Conservation (phyloP, 2,113 vertebrate genomes). For the Hemiprocne comata region DNA sequence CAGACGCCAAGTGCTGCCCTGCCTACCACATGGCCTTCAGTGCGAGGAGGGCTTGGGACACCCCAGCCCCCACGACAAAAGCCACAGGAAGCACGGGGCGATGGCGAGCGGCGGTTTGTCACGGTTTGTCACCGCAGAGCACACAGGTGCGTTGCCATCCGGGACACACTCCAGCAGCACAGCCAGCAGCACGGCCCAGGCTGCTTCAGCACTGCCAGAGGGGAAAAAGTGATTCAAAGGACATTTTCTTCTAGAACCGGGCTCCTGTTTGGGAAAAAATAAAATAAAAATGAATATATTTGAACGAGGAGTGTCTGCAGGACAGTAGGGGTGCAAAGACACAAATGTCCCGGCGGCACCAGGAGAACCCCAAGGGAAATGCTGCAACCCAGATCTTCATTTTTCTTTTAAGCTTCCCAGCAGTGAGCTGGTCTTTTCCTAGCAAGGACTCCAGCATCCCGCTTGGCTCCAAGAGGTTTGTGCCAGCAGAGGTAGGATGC, state of each 20-base stretch:
- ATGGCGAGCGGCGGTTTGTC: neutral
- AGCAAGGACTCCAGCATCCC: neutral
- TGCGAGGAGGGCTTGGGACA: fast-evolving
- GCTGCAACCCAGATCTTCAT: neutral
- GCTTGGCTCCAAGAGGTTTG: neutral
- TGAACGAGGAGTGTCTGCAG: neutral
- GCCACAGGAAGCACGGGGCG: neutral
- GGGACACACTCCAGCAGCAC: fast-evolving
- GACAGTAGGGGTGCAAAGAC: neutral
- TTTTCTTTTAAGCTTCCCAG: neutral
- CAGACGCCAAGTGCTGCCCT: neutral
- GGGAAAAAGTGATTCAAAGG: neutral
- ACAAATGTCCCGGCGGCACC: fast-evolving
- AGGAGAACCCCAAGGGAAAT: neutral
- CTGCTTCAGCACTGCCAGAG: neutral
- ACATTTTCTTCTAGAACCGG: neutral
- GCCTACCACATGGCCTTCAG: neutral
- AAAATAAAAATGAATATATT: neutral
- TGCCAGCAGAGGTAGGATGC: neutral
- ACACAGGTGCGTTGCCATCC: neutral
- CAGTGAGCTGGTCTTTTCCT: neutral
- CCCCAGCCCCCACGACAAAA: neutral
- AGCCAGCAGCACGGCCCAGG: neutral
- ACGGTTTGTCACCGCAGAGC: neutral
- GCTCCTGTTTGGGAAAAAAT: neutral